A percentile compares a stretch with the other conserved stretches of the same genome.
These are phyloP conservation scores for Isoperla grammatica DNA, from an alignment of 2,888 invertebrate genomes.

Conservation along the genomic window DNA sequence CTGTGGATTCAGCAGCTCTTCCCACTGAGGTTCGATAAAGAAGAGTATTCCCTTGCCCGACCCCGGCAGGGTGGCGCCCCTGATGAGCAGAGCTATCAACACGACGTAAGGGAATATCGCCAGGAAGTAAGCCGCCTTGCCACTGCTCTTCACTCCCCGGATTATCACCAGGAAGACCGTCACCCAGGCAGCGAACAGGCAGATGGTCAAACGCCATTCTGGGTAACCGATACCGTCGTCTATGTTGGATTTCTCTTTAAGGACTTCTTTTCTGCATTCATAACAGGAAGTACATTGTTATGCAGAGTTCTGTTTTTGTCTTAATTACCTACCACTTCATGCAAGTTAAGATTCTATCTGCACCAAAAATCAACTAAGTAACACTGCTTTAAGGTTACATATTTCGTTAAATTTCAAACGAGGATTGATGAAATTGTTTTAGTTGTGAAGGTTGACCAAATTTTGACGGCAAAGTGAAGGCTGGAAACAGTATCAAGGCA, in stretches of 20 bases:
- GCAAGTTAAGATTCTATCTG: no score
- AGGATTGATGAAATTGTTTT: no score
- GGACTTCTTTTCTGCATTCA: slow-evolving; percentile 46
- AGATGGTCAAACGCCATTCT: slow-evolving; percentile 61
- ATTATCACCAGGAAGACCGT: slow-evolving; percentile 63
- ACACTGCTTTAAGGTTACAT: no score
- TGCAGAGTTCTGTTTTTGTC: slow-evolving; percentile 49
- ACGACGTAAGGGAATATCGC: slow-evolving; percentile 80
- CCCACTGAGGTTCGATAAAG: slow-evolving; percentile 75
- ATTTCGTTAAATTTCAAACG: no score
- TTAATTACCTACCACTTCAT: no score
- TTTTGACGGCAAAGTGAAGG: no score
- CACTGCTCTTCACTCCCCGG: slow-evolving; percentile 69
- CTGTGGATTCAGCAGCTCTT: slow-evolving; percentile 60
- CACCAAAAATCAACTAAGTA: no score
- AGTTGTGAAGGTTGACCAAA: no score
- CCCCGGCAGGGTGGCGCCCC: slow-evolving; percentile 53
- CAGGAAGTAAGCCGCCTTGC: slow-evolving; percentile 80
- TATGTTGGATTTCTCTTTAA: slow-evolving; percentile 47
- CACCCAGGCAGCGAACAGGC: slow-evolving; percentile 62
- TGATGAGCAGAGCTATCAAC: slow-evolving; percentile 63
- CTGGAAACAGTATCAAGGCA: no score
- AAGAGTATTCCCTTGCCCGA: slow-evolving; percentile 67
- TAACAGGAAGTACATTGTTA: slow-evolving; percentile 39
- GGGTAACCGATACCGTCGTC: slow-evolving; percentile 46